These are phyloP conservation scores for Ariolimax columbianus DNA, from an alignment of 2,888 invertebrate species.

Conservation along the genomic window DNA sequence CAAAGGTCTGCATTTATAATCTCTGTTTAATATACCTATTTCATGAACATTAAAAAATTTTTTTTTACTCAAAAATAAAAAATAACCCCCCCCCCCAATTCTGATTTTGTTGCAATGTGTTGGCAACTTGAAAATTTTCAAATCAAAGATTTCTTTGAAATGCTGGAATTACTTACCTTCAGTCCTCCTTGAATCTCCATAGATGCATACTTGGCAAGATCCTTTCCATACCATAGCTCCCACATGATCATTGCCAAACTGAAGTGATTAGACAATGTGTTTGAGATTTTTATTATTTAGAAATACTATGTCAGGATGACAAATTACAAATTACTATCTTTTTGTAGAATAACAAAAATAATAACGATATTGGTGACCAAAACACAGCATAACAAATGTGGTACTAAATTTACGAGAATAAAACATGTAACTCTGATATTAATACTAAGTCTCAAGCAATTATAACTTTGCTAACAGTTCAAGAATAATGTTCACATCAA, in stretches of 20 bases:
- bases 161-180: conserved; percentile 29
- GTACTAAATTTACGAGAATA: too few species aligned
- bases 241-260: conserved; percentile 62
- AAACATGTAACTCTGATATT: background rate
- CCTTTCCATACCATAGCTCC: conserved; percentile 73
- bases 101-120: too few species aligned
- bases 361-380: background rate
- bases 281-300: background rate
- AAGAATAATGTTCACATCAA: too few species aligned
- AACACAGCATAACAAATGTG: background rate
- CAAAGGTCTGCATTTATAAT: too few species aligned
- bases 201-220: conserved; percentile 59
- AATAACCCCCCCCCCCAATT: too few species aligned
- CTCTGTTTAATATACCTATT: too few species aligned
- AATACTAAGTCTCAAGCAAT: background rate
- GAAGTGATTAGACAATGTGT: background rate
- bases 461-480: too few species aligned
- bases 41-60: too few species aligned
- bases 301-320: background rate
- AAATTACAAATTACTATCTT: background rate
- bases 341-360: background rate
- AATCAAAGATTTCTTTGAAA: too few species aligned
- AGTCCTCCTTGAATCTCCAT: conserved; percentile 46
- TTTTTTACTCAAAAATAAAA: too few species aligned
- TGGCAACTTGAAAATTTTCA: too few species aligned